phyloP scores from a whole-genome alignment of 2,888 invertebrate genomes.

The Trimorus sp. region DNA sequence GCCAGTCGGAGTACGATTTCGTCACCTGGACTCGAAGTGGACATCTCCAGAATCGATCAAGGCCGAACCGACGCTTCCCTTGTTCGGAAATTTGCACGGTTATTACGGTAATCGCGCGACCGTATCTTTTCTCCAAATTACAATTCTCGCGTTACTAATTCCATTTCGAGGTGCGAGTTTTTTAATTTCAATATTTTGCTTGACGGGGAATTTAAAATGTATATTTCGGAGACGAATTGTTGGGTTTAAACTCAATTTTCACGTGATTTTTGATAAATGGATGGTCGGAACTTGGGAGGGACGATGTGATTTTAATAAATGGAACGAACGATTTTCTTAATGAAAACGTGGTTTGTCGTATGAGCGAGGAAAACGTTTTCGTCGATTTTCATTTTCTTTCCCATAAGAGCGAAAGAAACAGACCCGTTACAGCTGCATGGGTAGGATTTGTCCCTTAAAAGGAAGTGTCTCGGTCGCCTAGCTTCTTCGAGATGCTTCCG shows the following conservation, averaged over 20 bases:
- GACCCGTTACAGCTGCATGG: slow-evolving; percentile 76
- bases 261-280: too few species aligned
- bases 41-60: slow-evolving; percentile 13
- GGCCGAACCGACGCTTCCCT: too few species aligned
- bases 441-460: slow-evolving; percentile 73
- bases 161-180: too few species aligned
- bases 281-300: too few species aligned
- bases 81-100: not conserved
- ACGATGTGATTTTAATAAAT: too few species aligned
- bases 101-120: not conserved
- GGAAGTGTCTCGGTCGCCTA: slow-evolving; percentile 69
- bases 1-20: slow-evolving; percentile 32
- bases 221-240: too few species aligned
- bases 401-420: slow-evolving; percentile 65
- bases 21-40: slow-evolving; percentile 50
- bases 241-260: too few species aligned
- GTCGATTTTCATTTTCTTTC: slow-evolving; percentile 66
- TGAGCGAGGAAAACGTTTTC: slow-evolving; percentile 51
- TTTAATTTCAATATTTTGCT: too few species aligned
- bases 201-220: too few species aligned
- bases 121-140: too few species aligned
- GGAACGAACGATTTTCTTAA: too few species aligned
- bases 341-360: not conserved
- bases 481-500: slow-evolving; percentile 63
- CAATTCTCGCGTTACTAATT: too few species aligned